Conservation (phyloP, 2,113 vertebrate species). For the Candoia aspera region DNA sequence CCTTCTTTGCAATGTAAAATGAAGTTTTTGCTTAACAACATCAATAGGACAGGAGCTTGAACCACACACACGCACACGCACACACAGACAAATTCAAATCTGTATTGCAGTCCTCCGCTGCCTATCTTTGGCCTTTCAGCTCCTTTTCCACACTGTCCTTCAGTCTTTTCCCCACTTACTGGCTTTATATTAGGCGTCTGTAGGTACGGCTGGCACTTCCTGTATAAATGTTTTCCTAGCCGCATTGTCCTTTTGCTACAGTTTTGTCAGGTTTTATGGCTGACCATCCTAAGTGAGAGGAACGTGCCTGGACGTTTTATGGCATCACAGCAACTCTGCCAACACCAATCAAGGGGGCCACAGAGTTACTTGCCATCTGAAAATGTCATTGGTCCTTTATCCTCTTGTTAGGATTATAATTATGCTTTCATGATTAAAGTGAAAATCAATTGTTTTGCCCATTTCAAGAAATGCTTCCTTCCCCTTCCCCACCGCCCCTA, state of each 20-base stretch:
- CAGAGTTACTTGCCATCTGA: neutral
- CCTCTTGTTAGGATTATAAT: neutral
- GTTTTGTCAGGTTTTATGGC: neutral
- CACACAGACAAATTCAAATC: too few species aligned
- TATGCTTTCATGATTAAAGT: neutral
- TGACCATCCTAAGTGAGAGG: neutral
- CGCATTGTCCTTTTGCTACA: neutral
- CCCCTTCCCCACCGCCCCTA: too few species aligned
- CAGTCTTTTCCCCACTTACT: neutral
- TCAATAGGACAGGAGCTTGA: neutral
- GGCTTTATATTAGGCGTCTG: neutral
- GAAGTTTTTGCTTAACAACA: neutral
- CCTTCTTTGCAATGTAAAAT: neutral
- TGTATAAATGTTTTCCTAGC: neutral
- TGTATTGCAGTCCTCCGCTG: too few species aligned
- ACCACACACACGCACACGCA: neutral
- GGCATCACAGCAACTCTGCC: neutral
- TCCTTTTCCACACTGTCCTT: neutral
- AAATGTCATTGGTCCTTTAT: neutral
- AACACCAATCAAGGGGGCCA: neutral
- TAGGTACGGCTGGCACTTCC: neutral
- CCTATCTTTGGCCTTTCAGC: neutral
- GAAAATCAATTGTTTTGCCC: neutral
- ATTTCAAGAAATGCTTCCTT: neutral
- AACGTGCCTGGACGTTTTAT: neutral